These are phyloP conservation scores for Dryomyza anilis DNA, from an alignment of 2,888 invertebrate genomes.

Conservation along the genomic window DNA sequence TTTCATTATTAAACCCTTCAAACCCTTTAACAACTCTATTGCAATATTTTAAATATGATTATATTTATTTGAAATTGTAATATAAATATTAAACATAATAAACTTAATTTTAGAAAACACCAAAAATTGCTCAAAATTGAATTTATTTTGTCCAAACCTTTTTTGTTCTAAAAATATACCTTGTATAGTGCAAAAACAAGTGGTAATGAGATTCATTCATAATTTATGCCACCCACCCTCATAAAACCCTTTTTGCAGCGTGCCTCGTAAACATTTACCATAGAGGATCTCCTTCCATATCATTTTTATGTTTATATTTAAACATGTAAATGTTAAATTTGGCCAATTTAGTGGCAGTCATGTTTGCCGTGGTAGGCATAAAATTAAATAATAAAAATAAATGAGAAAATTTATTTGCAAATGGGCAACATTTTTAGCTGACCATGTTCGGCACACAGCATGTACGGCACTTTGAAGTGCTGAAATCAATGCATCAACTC, in stretches of 20 bases:
- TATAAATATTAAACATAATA: too few relatives aligned
- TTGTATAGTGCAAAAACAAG: too few relatives aligned
- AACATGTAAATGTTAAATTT: neutral
- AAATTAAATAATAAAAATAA: neutral
- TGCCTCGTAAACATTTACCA: neutral
- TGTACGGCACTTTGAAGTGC: neutral
- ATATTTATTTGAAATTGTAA: too few relatives aligned
- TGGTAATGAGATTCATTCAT: slow-evolving; percentile 27
- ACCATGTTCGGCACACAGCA: too few relatives aligned
- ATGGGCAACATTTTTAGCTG: neutral
- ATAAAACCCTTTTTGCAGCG: neutral
- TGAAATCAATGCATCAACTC: neutral
- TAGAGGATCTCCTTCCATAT: neutral
- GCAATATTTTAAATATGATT: neutral
- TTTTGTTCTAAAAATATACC: too few relatives aligned
- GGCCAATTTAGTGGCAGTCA: neutral
- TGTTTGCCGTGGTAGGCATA: too few relatives aligned
- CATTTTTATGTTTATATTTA: neutral
- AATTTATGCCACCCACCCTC: slow-evolving; percentile 26
- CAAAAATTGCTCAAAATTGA: neutral
- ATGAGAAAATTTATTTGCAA: neutral
- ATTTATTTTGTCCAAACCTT: too few relatives aligned
- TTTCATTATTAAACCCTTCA: too few relatives aligned
- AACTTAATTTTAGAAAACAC: neutral
- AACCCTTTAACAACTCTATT: neutral